Evolutionary conservation across 2,888 invertebrate species (phyloP).

Genomic region (Orthosia gothica): DNA sequence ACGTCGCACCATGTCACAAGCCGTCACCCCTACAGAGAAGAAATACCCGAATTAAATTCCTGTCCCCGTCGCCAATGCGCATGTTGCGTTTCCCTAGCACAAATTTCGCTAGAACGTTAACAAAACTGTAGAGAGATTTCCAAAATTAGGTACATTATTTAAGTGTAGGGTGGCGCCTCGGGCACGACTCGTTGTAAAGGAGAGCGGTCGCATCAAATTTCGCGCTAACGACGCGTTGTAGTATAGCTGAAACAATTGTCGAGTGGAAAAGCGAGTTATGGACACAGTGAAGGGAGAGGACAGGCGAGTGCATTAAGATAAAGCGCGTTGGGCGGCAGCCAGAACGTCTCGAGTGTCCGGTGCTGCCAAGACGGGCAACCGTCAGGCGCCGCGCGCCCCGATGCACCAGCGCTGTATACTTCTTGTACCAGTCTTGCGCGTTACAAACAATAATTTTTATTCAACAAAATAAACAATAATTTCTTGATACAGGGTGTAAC

Average conservation of each 20-base stretch:
- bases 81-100: slow-evolving; percentile 71
- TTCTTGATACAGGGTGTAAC: no score
- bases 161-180: slow-evolving; percentile 65
- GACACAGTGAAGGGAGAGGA: slow-evolving; percentile 82
- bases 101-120: slow-evolving; percentile 78
- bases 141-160: slow-evolving; percentile 78
- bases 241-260: slow-evolving; percentile 82
- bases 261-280: slow-evolving; percentile 85
- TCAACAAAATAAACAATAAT: background rate
- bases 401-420: slow-evolving; percentile 56
- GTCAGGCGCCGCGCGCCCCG: slow-evolving; percentile 62
- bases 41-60: slow-evolving; percentile 90
- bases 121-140: slow-evolving; percentile 76
- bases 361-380: slow-evolving; percentile 80
- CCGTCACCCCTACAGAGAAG: slow-evolving; percentile 82
- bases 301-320: slow-evolving; percentile 89
- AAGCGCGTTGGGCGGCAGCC: slow-evolving; percentile 87
- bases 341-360: slow-evolving; percentile 89
- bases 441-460: slow-evolving; percentile 44
- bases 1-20: slow-evolving; percentile 83
- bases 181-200: slow-evolving; percentile 51
- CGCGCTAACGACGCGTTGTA: slow-evolving; percentile 73
- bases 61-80: slow-evolving; percentile 77
- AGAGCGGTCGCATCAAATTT: slow-evolving; percentile 74
- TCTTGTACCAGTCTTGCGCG: slow-evolving; percentile 16